A percentile compares a stretch with the other conserved stretches of the same genome.
Evolutionary conservation across 2,113 vertebrate species (phyloP).

Genomic region (Ameiurus melas): DNA sequence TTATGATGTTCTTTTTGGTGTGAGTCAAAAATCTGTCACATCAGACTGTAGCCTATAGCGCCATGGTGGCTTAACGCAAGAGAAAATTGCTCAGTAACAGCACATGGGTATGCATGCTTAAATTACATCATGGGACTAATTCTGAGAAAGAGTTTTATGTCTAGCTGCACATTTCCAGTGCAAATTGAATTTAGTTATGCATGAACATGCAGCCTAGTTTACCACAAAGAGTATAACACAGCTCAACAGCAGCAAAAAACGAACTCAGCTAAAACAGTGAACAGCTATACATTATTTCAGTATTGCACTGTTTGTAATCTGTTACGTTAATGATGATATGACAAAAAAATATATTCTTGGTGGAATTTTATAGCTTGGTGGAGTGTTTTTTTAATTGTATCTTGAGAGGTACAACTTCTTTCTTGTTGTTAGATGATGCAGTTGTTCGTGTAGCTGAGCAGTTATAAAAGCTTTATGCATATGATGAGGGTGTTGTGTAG

Average conservation of each 20-base stretch:
- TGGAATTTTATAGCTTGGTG: too few relatives aligned
- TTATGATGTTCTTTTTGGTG: neutral
- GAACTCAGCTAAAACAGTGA: neutral
- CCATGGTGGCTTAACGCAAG: neutral
- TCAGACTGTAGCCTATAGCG: conserved; percentile 1
- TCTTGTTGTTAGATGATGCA: conserved; percentile 5
- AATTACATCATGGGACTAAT: conserved; percentile 27
- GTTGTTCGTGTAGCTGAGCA: neutral
- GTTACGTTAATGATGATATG: neutral
- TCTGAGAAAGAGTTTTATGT: conserved; percentile 26
- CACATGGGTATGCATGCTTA: conserved; percentile 30
- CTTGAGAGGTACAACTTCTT: neutral
- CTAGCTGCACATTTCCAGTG: conserved; percentile 12
- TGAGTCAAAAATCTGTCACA: conserved; percentile 16
- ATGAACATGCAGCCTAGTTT: conserved; percentile 28
- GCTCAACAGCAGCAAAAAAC: neutral
- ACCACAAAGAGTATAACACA: neutral
- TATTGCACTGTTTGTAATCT: conserved; percentile 3
- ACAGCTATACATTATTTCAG: neutral
- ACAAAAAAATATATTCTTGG: neutral
- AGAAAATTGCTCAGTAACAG: conserved; percentile 25
- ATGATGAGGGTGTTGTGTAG: neutral
- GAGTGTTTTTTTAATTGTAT: neutral
- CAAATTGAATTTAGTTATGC: conserved; percentile 21
- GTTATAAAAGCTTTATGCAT: neutral